These are phyloP conservation scores for Heliopora coerulea DNA, from an alignment of 92 coral and sea anemone genomes.

Conservation along the genomic window DNA sequence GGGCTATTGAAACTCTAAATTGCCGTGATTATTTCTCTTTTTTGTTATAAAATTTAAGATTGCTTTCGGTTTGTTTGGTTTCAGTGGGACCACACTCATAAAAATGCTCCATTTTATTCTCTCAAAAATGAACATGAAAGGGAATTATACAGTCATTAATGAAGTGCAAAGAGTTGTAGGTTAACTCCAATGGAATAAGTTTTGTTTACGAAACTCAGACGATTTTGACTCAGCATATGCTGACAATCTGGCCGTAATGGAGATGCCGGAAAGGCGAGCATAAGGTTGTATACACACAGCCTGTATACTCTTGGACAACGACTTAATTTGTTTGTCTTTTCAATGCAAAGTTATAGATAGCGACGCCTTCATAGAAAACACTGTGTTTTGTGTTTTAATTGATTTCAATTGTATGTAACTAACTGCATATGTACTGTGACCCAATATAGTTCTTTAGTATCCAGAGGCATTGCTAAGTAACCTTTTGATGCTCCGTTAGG, in stretches of 20 bases:
- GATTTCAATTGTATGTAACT: background rate
- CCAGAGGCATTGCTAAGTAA: slow-evolving; percentile 14
- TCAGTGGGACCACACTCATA: too few relatives aligned
- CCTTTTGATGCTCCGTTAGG: slow-evolving; percentile 1
- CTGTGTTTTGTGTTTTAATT: background rate
- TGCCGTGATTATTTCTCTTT: too few relatives aligned
- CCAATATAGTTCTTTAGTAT: slow-evolving; percentile 6
- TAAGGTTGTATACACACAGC: slow-evolving; percentile 20
- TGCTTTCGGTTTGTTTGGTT: too few relatives aligned
- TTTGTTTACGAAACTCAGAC: background rate
- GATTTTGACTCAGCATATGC: background rate
- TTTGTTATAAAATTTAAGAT: too few relatives aligned
- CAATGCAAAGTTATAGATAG: slow-evolving; percentile 1
- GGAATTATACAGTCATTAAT: too few relatives aligned
- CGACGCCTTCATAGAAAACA: background rate
- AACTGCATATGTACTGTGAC: slow-evolving; percentile 1
- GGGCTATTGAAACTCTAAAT: too few relatives aligned
- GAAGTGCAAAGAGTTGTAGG: too few relatives aligned
- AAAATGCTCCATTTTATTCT: too few relatives aligned
- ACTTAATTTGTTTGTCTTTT: slow-evolving; percentile 10
- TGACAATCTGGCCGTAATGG: background rate
- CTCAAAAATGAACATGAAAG: too few relatives aligned
- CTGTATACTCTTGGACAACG: slow-evolving; percentile 3
- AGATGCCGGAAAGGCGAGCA: background rate
- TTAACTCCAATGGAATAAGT: too few relatives aligned